A percentile compares a stretch with the other conserved stretches of the same genome.
phyloP scores from a whole-genome alignment of 2,888 invertebrate genomes.

The Pelosia muscerda region DNA sequence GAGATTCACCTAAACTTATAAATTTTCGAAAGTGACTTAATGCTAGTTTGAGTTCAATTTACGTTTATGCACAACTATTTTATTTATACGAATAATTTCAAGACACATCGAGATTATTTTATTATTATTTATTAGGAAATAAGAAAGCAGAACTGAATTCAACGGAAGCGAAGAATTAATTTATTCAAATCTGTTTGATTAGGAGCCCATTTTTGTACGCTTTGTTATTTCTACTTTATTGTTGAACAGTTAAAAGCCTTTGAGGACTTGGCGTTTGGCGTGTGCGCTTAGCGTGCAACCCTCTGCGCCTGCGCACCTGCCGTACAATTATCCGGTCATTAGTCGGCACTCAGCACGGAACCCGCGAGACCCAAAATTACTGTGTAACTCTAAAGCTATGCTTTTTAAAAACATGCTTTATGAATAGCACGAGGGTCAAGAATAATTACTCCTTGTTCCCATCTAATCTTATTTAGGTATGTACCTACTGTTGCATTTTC shows the following conservation, averaged over 20 bases:
- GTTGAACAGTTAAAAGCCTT: slow-evolving; percentile 35
- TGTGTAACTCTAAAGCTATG: slow-evolving; percentile 45
- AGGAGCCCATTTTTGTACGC: slow-evolving; percentile 35
- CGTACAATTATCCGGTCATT: slow-evolving; percentile 79
- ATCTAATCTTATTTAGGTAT: neutral
- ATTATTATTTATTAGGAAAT: slow-evolving; percentile 40
- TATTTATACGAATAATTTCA: slow-evolving; percentile 27
- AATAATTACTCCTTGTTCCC: neutral
- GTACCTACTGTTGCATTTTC: neutral
- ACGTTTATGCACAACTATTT: neutral
- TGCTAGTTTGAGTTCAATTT: neutral
- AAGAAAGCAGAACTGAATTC: slow-evolving; percentile 42
- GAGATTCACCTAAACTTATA: neutral
- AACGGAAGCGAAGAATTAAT: slow-evolving; percentile 58
- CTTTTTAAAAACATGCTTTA: slow-evolving; percentile 39
- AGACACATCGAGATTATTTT: slow-evolving; percentile 31
- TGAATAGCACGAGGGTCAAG: slow-evolving; percentile 27
- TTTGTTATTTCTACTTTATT: slow-evolving; percentile 33
- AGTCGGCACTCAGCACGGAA: slow-evolving; percentile 69
- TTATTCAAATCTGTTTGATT: slow-evolving; percentile 61
- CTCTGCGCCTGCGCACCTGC: slow-evolving; percentile 74
- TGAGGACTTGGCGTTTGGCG: slow-evolving; percentile 65
- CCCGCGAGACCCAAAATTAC: slow-evolving; percentile 71
- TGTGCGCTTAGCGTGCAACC: slow-evolving; percentile 78
- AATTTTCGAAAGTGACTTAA: neutral